These are phyloP conservation scores for Panthera tigris DNA, from an alignment of 2,113 vertebrate species.

Conservation along the genomic window DNA sequence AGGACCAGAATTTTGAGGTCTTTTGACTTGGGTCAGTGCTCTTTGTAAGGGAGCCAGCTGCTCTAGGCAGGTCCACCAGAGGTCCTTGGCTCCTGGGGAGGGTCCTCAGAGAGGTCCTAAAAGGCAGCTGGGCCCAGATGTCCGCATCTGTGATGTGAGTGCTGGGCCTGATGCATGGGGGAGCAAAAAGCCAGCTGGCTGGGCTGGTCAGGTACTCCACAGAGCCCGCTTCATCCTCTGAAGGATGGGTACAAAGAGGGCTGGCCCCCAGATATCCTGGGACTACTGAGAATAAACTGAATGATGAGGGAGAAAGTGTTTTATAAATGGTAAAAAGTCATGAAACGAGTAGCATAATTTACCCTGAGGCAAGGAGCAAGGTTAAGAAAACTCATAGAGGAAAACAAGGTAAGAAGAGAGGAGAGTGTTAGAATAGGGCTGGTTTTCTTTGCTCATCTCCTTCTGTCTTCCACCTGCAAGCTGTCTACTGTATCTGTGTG, in stretches of 20 bases:
- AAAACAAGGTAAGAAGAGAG: background rate
- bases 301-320: background rate
- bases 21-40: background rate
- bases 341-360: background rate
- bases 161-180: background rate
- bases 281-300: background rate
- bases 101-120: background rate
- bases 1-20: background rate
- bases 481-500: background rate
- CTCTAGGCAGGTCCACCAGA: background rate
- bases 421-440: background rate
- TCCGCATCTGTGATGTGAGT: background rate
- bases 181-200: background rate
- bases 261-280: background rate
- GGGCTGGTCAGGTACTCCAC: background rate
- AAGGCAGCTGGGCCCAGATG: too few species aligned
- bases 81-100: background rate
- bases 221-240: background rate
- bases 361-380: background rate
- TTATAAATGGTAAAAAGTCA: background rate
- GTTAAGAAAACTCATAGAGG: background rate
- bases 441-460: background rate
- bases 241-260: background rate
- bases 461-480: background rate
- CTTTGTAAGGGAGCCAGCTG: background rate